A percentile compares a stretch with the other conserved stretches of the same genome.
phyloP scores from a whole-genome alignment of 1,140 invertebrate species.

The Pectinophora gossypiella region DNA sequence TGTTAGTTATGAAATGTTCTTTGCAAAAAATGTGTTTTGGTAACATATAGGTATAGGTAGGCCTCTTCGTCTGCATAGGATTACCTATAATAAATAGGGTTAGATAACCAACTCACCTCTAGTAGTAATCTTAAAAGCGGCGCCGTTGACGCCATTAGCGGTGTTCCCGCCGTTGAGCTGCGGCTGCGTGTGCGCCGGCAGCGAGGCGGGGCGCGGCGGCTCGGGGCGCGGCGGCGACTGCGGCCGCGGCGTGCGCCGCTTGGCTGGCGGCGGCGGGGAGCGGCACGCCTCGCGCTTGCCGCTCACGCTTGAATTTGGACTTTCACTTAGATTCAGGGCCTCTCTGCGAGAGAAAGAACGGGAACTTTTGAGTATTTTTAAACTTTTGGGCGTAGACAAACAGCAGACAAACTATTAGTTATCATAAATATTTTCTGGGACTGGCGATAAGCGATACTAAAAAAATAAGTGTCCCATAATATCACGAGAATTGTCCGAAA shows the following conservation, averaged over 20 bases:
- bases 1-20: no score
- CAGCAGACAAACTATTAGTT: no score
- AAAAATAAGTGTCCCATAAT: no score
- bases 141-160: slow-evolving; percentile 71
- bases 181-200: slow-evolving; percentile 29
- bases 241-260: slow-evolving; percentile 73
- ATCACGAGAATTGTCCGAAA: no score
- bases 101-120: slow-evolving; percentile 79
- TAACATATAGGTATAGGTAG: no score
- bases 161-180: slow-evolving; percentile 48
- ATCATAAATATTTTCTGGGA: no score
- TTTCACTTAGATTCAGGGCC: slow-evolving; percentile 79
- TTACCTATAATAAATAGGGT: not conserved
- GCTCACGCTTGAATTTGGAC: slow-evolving; percentile 64
- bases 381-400: no score
- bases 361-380: no score
- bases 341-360: slow-evolving; percentile 69
- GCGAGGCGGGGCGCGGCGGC: slow-evolving; percentile 63
- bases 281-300: slow-evolving; percentile 79
- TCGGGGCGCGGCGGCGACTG: slow-evolving; percentile 50
- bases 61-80: no score
- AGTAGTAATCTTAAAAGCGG: slow-evolving; percentile 93
- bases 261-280: slow-evolving; percentile 77
- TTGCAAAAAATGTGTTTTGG: no score
- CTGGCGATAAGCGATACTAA: no score